Base-by-base conservation (phyloP, 1,140 invertebrate species). In the Magallana ariakensis region DNA sequence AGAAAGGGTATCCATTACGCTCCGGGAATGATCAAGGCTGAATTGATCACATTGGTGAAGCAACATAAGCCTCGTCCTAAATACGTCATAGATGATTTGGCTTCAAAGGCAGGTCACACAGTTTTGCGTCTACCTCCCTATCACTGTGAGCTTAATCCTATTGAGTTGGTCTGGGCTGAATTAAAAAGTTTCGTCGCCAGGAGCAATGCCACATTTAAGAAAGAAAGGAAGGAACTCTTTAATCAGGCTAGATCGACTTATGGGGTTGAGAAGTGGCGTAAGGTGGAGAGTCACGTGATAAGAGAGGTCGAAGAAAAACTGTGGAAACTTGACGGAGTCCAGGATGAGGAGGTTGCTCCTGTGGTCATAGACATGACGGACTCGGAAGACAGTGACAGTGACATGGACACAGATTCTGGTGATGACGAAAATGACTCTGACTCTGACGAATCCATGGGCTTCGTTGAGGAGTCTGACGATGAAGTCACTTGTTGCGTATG, bases 121-220 rank as follows among this genome's bases (percentile, higher is more conserved):
- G n/a, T n/a, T n/a, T n/a, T n/a, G n/a, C n/a, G n/a, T n/a, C n/a
- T n/a, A n/a, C n/a, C n/a, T n/a, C 66, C 70, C 22, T 57, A 80
- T 22, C 70, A 85, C 54, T 85, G 84, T 85, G 70, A 85, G 70
- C 55, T 85, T 10, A n/a, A n/a, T n/a, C n/a, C n/a, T n/a, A n/a
- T n/a, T n/a, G n/a, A n/a, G n/a, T n/a, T n/a, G n/a, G n/a, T n/a
- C n/a, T n/a, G n/a, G n/a, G n/a, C n/a, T n/a, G n/a, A n/a, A n/a
- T n/a, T n/a, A n/a, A n/a, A n/a, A n/a, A n/a, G n/a, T n/a, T n/a
- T n/a, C n/a, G n/a, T n/a, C n/a, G n/a, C n/a, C n/a, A n/a, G n/a
- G n/a, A n/a, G n/a, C n/a, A n/a, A n/a, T n/a, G n/a, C n/a, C n/a
- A n/a, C n/a, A n/a, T n/a, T n/a, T n/a, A n/a, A n/a, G n/a, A n/a